phyloP scores from a whole-genome alignment of 2,113 vertebrate genomes.

The Callipepla squamata region DNA sequence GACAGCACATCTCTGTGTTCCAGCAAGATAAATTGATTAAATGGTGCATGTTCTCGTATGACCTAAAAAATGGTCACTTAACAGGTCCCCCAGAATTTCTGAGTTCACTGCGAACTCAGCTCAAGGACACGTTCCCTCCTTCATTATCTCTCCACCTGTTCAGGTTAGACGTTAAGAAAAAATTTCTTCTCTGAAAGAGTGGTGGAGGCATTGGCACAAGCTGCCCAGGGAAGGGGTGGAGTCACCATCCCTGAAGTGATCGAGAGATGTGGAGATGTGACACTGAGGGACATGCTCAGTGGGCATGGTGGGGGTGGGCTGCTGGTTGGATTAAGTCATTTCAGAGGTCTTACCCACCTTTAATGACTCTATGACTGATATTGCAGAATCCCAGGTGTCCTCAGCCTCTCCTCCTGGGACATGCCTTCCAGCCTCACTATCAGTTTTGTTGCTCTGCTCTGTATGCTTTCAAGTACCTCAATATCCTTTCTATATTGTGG shows the following conservation, averaged over 20 bases:
- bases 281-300: too few species aligned
- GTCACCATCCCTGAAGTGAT: too few species aligned
- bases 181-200: too few species aligned
- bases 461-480: background rate
- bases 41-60: background rate
- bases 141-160: background rate
- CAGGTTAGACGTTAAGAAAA: too few species aligned
- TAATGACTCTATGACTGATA: too few species aligned
- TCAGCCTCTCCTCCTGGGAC: background rate
- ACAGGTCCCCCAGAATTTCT: background rate
- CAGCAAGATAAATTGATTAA: background rate
- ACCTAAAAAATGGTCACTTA: background rate
- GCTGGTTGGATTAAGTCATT: too few species aligned
- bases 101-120: background rate
- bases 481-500: background rate
- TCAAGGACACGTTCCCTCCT: background rate
- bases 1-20: background rate
- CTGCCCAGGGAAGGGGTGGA: too few species aligned
- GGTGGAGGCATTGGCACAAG: too few species aligned
- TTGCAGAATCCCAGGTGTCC: background rate
- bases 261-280: too few species aligned
- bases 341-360: too few species aligned
- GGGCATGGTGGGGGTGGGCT: too few species aligned
- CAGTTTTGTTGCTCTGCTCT: background rate
- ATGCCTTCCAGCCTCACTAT: background rate